Base-by-base conservation (phyloP, 2,888 invertebrate species). In the Gastracanthus pulcherrimus region DNA sequence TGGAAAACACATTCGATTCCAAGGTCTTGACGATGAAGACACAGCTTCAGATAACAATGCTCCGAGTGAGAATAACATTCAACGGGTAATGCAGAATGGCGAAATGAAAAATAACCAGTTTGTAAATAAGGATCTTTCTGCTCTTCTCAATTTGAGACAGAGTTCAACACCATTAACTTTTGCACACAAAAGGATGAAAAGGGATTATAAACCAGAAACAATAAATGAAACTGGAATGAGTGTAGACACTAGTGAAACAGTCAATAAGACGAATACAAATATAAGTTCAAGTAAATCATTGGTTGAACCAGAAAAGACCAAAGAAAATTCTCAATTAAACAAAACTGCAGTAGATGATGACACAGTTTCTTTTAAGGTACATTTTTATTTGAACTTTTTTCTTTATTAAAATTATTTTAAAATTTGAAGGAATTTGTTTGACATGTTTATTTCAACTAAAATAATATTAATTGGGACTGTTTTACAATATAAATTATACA, bases 1-100 rank as follows among this genome's bases (percentile, higher is more conserved):
- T 45, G 85, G 85, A n/a, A 89, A 89, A 75, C 90, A 90, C 71
- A 90, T 90, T 75, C 81, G 89, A 26, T 90, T 90, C 66, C 82
- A 87, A 77, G 79, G 69, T 62, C 36, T 71, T n/a, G 81, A 87
- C 11, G 66, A 82, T 3, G 83, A 86, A 16, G 83, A 84, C 16
- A 69, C 58, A 5, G 11, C 31, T 38, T 77, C 76, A 6, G 75
- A 67, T 48, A 58, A 1, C n/a, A 66, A 48, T 41, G 29, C 3
- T n/a, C 6, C 9, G 2, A 80, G 76, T 16, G 36, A 77, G 34
- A 16, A 76, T 72, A 36, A 45, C n/a, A 38, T 48, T 11, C 58
- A 71, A 2, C 31, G 29, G 23, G 29, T 55, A 29, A 74, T 41
- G 0, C 26, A 13, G 23, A 83, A 82, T 66, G 66, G 66, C 26